phyloP scores from a whole-genome alignment of 2,888 invertebrate genomes.

The Eupithecia dodoneata region DNA sequence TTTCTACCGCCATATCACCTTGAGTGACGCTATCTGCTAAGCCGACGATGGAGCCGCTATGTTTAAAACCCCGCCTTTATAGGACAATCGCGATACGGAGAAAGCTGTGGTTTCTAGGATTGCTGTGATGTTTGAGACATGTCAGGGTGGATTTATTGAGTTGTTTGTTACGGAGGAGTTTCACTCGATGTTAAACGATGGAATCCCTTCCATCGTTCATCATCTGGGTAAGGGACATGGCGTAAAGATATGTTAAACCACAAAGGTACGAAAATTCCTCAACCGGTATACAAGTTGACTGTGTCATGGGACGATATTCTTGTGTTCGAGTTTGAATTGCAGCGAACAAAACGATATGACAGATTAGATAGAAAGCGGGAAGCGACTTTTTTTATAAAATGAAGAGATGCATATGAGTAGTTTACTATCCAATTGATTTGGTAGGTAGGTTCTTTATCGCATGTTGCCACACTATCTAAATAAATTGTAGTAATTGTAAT shows the following conservation, averaged over 20 bases:
- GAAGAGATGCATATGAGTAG: no score
- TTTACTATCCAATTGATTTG: no score
- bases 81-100: constrained; percentile 36
- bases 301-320: background rate
- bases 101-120: constrained; percentile 38
- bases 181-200: constrained; percentile 28
- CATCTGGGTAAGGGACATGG: background rate
- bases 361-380: no score
- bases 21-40: constrained; percentile 4
- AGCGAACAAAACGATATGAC: background rate
- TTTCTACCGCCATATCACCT: background rate
- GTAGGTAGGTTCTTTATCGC: background rate
- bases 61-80: constrained; percentile 19
- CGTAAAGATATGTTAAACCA: background rate
- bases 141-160: constrained; percentile 36
- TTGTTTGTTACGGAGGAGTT: constrained; percentile 31
- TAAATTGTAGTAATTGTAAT: background rate
- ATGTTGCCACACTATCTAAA: background rate
- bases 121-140: constrained; percentile 33
- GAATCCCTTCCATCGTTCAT: background rate
- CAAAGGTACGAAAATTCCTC: background rate
- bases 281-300: background rate
- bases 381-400: no score
- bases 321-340: background rate
- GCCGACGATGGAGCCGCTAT: constrained; percentile 3